Evolutionary conservation across 2,797 vertebrate genomes (phyloP).

Genomic region (Poecilia picta): DNA sequence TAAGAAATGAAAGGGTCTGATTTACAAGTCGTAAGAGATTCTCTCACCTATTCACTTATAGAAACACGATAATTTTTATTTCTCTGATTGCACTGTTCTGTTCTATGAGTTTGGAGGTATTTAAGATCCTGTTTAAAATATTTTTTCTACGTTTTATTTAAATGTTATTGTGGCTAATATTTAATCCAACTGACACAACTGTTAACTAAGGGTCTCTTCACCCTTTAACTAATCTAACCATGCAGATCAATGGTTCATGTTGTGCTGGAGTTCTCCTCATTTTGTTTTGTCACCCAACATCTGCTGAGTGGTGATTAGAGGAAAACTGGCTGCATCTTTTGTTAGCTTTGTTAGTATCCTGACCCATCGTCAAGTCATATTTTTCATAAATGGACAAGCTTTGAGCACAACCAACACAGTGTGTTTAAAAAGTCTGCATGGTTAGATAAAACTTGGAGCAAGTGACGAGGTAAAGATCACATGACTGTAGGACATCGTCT

Average conservation of each 20-base stretch:
- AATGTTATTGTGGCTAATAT: conserved; percentile 51
- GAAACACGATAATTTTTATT: conserved; percentile 35
- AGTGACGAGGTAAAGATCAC: background rate
- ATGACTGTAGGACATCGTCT: conserved; percentile 35
- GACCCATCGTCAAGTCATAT: background rate
- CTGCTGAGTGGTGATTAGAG: background rate
- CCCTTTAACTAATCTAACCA: conserved; percentile 17
- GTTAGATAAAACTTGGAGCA: background rate
- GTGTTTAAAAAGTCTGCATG: conserved; percentile 6
- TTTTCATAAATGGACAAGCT: background rate
- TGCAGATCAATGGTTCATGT: conserved; percentile 14
- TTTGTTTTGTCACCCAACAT: background rate
- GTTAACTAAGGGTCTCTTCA: conserved; percentile 2
- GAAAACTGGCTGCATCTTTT: background rate
- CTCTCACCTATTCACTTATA: conserved; percentile 46
- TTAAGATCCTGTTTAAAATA: conserved; percentile 57
- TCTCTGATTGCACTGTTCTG: conserved; percentile 70
- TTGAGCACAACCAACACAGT: conserved; percentile 5
- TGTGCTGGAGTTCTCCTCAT: background rate
- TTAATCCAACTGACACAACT: conserved; percentile 30
- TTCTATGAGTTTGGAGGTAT: conserved; percentile 52
- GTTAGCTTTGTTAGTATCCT: background rate
- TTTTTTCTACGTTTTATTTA: conserved; percentile 66
- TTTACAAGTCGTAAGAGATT: conserved; percentile 35
- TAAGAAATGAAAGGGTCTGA: conserved; percentile 9